Base-by-base conservation (phyloP, 2,113 vertebrate species). In the Brachyhypopomus occidentalis region DNA sequence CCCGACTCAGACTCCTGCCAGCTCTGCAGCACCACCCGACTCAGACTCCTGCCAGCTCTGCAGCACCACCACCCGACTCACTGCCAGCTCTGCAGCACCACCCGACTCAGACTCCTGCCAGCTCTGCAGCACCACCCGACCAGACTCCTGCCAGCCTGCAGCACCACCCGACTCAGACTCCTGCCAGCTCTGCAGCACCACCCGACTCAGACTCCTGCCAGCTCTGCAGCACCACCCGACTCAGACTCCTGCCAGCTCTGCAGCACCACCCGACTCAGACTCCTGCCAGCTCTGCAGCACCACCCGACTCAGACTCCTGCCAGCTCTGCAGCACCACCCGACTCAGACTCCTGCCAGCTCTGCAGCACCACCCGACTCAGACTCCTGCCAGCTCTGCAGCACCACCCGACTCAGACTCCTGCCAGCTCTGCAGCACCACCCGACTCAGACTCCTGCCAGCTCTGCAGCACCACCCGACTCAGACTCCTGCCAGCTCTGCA, bases 121-220 rank as follows among this genome's bases (percentile, higher is more conserved):
- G 76, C 73, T 76, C 72, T 38, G 41, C 5, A 23, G n/a, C n/a
- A n/a, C n/a, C n/a, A n/a, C n/a, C n/a, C n/a, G n/a, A n/a, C n/a
- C n/a, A n/a, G n/a, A n/a, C n/a, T n/a, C n/a, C n/a, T n/a, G n/a
- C n/a, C n/a, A n/a, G 70, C 23, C 20, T 63, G 38, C 62, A 38
- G 63, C 66, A 67, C n/a, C 45, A 14, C 66, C 72, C 66, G 75
- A 72, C 62, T 45, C 3, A 8, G 34, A 41, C 41, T 55, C 25
- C 64, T 84, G 69, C n/a, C 80, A 84, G 76, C 73, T 76, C 72
- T 38, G 41, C 5, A 23, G n/a, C n/a, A n/a, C n/a, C n/a, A n/a
- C n/a, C n/a, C n/a, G n/a, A n/a, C n/a, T n/a, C n/a, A n/a, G n/a
- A n/a, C n/a, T n/a, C n/a, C n/a, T n/a, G n/a, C n/a, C n/a, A n/a